These are phyloP conservation scores for Drosophila quinaria DNA, from an alignment of 2,888 invertebrate species.

Conservation along the genomic window DNA sequence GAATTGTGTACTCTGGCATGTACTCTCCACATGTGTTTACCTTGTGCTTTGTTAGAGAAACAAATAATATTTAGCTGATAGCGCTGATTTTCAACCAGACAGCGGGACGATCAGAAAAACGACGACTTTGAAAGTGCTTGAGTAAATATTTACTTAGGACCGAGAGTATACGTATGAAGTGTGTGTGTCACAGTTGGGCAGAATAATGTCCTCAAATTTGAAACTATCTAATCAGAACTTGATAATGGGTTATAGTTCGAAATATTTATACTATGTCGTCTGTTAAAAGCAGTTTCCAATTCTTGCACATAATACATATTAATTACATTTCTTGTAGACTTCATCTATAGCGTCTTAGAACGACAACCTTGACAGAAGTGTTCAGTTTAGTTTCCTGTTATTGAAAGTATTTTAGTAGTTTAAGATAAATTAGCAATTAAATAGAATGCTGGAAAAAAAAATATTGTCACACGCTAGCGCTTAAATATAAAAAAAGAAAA, in stretches of 20 bases:
- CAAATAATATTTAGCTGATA: constrained; percentile 52
- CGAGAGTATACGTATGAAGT: not conserved
- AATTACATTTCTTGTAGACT: not conserved
- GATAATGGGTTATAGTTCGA: not conserved
- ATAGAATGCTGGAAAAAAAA: constrained; percentile 15
- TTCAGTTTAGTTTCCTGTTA: not conserved
- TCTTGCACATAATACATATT: not conserved
- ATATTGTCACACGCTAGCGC: not conserved
- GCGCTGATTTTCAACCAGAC: constrained; percentile 44
- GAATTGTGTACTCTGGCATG: constrained; percentile 1
- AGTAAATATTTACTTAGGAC: constrained; percentile 1
- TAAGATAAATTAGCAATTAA: constrained; percentile 21
- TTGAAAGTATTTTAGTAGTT: not conserved
- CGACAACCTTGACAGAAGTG: not conserved
- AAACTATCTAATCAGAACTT: constrained; percentile 1
- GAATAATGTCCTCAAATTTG: not conserved
- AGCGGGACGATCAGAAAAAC: constrained; percentile 36
- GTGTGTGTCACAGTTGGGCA: not conserved
- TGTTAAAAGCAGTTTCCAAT: not conserved
- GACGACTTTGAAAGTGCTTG: not conserved
- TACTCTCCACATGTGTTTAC: constrained; percentile 35
- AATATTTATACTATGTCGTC: not conserved
- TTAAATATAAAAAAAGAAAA: not conserved
- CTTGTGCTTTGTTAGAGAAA: constrained; percentile 37
- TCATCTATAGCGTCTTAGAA: not conserved